phyloP scores from a whole-genome alignment of 2,113 vertebrate genomes.

The Penelope pileata region DNA sequence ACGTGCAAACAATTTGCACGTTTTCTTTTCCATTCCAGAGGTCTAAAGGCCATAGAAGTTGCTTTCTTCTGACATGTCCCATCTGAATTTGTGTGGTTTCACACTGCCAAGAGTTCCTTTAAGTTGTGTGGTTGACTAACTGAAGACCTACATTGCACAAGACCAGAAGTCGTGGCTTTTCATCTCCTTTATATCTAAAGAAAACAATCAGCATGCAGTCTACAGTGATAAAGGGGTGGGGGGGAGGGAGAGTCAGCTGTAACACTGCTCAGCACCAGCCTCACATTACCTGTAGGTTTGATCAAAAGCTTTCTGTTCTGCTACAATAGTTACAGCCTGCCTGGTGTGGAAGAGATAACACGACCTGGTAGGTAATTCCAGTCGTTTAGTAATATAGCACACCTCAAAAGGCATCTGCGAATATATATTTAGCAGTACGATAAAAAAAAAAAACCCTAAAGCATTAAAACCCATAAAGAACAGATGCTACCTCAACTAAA shows the following conservation, averaged over 20 bases:
- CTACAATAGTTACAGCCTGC: neutral
- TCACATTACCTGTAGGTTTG: neutral
- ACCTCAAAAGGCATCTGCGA: neutral
- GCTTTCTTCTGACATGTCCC: neutral
- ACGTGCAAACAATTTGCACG: neutral
- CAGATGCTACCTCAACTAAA: neutral
- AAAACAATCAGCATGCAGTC: neutral
- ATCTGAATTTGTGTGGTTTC: neutral
- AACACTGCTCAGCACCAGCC: neutral
- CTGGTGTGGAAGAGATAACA: neutral
- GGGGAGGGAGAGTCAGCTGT: neutral
- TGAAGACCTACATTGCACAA: neutral
- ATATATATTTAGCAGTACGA: neutral
- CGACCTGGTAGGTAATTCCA: neutral
- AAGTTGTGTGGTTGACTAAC: neutral
- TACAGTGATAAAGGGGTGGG: neutral
- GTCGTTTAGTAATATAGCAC: neutral
- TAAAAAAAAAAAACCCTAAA: neutral
- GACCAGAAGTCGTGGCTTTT: neutral
- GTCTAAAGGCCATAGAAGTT: neutral
- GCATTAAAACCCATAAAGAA: neutral
- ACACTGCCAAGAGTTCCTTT: neutral
- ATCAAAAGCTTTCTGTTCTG: neutral
- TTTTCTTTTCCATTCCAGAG: neutral
- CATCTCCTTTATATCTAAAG: neutral